Evolutionary conservation across 1,140 invertebrate species (phyloP).

Genomic region (Aethina tumida): DNA sequence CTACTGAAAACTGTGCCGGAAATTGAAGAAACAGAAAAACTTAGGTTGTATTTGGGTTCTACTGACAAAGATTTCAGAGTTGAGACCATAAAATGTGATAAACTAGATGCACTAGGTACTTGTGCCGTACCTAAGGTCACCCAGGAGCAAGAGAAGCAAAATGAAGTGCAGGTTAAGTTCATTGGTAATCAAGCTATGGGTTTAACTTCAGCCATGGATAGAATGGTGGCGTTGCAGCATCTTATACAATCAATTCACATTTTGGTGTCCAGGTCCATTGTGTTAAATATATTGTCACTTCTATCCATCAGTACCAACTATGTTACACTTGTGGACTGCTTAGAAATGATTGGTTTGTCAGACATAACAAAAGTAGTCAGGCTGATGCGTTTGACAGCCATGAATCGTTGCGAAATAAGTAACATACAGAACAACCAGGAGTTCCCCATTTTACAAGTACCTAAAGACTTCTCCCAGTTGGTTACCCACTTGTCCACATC

Average conservation of each 20-base stretch:
- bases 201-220: slow-evolving; percentile 38
- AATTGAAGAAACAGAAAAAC: slow-evolving; percentile 22
- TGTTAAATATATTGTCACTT: slow-evolving; percentile 45
- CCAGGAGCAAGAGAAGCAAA: slow-evolving; percentile 17
- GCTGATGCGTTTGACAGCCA: slow-evolving; percentile 53
- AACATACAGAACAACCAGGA: slow-evolving; percentile 18
- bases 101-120: slow-evolving; percentile 44
- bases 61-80: slow-evolving; percentile 26
- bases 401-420: slow-evolving; percentile 40
- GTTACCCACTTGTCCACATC: slow-evolving; percentile 25
- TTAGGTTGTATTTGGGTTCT: slow-evolving; percentile 25
- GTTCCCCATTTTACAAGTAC: slow-evolving; percentile 15
- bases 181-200: slow-evolving; percentile 43
- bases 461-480: slow-evolving; percentile 25
- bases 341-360: slow-evolving; percentile 48
- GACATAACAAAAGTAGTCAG: slow-evolving; percentile 50
- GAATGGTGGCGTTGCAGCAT: slow-evolving; percentile 42
- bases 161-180: slow-evolving; percentile 13
- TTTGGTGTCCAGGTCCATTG: slow-evolving; percentile 43
- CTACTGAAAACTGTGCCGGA: slow-evolving; percentile 21
- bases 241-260: slow-evolving; percentile 43
- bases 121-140: slow-evolving; percentile 34
- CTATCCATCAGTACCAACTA: slow-evolving; percentile 41
- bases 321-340: slow-evolving; percentile 41
- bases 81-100: slow-evolving; percentile 37